Base-by-base conservation (phyloP, 2,113 vertebrate genomes). In the Scalopus aquaticus region DNA sequence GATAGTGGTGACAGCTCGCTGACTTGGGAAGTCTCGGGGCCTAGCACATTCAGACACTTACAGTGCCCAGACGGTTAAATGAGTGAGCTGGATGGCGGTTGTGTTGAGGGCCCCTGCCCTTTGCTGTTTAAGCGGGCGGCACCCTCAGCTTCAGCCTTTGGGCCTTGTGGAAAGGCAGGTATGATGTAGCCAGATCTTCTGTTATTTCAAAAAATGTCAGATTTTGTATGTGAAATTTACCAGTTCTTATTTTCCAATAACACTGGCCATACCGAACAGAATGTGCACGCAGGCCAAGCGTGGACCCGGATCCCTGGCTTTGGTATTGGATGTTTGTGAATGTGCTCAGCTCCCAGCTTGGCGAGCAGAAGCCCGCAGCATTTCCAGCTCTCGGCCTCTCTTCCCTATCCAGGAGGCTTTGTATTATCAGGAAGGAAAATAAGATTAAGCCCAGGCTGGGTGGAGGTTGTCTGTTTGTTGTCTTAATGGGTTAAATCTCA, bases 401-500 rank as follows among this genome's bases (percentile, higher is more conserved):
- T 56, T n/a, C 0, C 9, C 5, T 7, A 3, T 54, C 51, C 37
- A 32, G 87, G 35, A 76, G 46, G 2, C 69, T 80, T 69, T 88
- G 79, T 22, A 0, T 56, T 82, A 24, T n/a, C 26, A 49, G 79
- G 20, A 58, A 72, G 82, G 76, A 42, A 80, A 49, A 39, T n/a
- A 91, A 85, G 93, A 94, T 86, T 49, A 54, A 94, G 67, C 46
- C 0, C 0, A 17, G 26, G 46, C 77, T 49, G 51, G 92, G 51
- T 20, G 24, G 85, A 87, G 73, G 83, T 74, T 95, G 96, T 85
- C 78, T 67, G 42, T 70, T 67, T 82, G 65, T 94, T 95, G 88
- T 94, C 96, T 78, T 93, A 91, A 88, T 4, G 64, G 94, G 95
- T 97, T 95, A 94, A 96, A 87, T 84, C 79, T 65, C 94, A 85